A percentile compares a stretch with the other conserved stretches of the same genome.
Evolutionary conservation across 2,888 invertebrate genomes (phyloP).

Genomic region (Lithosia quadra): DNA sequence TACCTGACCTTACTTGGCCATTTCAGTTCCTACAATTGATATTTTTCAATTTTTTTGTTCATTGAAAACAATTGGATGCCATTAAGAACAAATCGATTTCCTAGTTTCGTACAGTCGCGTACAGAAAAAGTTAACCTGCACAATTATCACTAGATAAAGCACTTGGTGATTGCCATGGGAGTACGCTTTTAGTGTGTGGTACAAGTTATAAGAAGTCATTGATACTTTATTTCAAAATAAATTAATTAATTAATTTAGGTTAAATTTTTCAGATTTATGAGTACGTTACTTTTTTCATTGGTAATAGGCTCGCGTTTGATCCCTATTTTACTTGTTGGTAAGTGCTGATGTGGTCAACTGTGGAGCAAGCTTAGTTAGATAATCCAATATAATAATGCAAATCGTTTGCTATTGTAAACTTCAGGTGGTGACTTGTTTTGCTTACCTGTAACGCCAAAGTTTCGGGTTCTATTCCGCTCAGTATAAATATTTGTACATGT

Average conservation of each 20-base stretch:
- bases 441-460: no score
- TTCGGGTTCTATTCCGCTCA: no score
- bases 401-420: no score
- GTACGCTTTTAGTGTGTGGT: slow-evolving; percentile 59
- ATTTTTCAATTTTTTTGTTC: slow-evolving; percentile 34
- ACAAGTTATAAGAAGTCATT: slow-evolving; percentile 41
- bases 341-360: no score
- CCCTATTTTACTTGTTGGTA: no score
- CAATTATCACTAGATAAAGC: slow-evolving; percentile 82
- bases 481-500: no score
- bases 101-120: slow-evolving; percentile 50
- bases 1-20: slow-evolving; percentile 54
- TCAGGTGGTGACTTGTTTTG: no score
- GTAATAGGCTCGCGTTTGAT: no score
- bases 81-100: slow-evolving; percentile 80
- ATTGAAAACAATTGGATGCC: slow-evolving; percentile 36
- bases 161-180: slow-evolving; percentile 82
- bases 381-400: no score
- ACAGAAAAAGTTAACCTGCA: slow-evolving; percentile 75
- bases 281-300: no score
- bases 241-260: background rate
- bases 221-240: background rate
- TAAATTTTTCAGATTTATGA: background rate
- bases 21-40: slow-evolving; percentile 51
- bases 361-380: no score